Conservation (phyloP, 2,797 vertebrate genomes). For the Pogoniulus pusillus region DNA sequence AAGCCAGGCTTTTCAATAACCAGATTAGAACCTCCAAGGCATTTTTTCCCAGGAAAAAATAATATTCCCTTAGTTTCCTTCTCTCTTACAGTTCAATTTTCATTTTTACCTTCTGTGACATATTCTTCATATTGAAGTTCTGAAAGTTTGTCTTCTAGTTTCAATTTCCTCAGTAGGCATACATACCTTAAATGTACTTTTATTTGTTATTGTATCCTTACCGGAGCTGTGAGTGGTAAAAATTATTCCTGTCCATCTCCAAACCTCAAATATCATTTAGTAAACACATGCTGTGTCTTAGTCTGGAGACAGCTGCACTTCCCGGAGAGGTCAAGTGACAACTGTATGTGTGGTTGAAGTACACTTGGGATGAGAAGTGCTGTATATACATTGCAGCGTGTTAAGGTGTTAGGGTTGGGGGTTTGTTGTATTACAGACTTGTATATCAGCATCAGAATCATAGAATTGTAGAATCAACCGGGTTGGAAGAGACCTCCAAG, state of each 20-base stretch:
- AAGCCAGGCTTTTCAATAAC: background rate
- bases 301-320: background rate
- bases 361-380: background rate
- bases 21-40: background rate
- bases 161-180: background rate
- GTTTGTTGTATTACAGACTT: background rate
- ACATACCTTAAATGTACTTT: background rate
- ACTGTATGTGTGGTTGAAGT: background rate
- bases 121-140: background rate
- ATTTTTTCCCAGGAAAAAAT: background rate
- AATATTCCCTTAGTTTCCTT: background rate
- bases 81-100: background rate
- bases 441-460: background rate
- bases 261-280: background rate
- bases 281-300: background rate
- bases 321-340: background rate
- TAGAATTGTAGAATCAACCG: too few relatives aligned
- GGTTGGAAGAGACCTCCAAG: too few relatives aligned
- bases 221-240: background rate
- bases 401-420: background rate
- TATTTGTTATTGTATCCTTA: background rate
- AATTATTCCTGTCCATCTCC: background rate
- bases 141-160: background rate
- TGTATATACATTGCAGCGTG: background rate
- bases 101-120: background rate